Percentiles rank a stretch among this genome's conserved stretches.
phyloP scores from a whole-genome alignment of 2,797 vertebrate genomes.

The Schizopygopsis pylzovi region DNA sequence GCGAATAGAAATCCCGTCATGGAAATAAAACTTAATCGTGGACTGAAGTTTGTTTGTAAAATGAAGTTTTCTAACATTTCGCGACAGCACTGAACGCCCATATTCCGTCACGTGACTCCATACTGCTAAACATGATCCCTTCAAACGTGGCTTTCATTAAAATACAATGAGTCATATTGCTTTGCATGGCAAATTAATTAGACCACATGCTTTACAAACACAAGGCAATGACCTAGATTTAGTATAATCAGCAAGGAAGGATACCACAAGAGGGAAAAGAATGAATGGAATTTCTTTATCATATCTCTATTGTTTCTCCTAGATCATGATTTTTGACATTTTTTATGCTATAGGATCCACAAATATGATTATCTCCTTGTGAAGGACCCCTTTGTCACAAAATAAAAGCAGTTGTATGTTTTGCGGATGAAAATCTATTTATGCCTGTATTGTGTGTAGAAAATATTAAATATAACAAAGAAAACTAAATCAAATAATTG shows the following conservation, averaged over 20 bases:
- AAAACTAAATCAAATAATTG: neutral
- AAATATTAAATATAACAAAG: neutral
- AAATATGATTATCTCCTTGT: neutral
- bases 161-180: conserved; percentile 21
- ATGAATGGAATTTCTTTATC: neutral
- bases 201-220: neutral
- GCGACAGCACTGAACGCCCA: neutral
- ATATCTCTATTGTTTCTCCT: neutral
- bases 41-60: neutral
- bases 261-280: neutral
- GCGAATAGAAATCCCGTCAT: neutral
- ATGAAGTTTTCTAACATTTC: neutral
- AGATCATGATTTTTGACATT: neutral
- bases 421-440: neutral
- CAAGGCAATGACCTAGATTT: neutral
- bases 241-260: neutral
- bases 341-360: neutral
- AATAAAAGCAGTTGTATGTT: neutral
- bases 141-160: neutral
- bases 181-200: conserved; percentile 34
- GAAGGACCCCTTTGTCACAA: neutral
- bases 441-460: neutral
- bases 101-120: neutral
- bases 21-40: neutral
- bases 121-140: neutral